A percentile compares a stretch with the other conserved stretches of the same genome.
phyloP scores from a whole-genome alignment of 2,888 invertebrate genomes.

The Drosophila gaucha region DNA sequence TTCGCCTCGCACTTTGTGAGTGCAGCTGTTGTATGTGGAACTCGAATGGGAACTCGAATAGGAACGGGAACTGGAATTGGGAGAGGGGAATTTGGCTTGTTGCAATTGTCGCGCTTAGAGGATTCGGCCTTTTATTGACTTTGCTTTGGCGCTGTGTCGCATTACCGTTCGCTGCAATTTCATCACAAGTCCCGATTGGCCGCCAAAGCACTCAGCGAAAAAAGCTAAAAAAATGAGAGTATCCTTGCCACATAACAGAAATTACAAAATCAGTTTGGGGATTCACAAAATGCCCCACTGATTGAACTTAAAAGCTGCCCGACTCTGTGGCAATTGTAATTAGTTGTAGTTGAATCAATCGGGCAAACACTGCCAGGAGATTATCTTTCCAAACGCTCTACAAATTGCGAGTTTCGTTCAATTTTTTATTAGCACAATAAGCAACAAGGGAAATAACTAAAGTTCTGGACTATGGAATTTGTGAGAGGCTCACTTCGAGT shows the following conservation, averaged over 20 bases:
- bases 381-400: too few relatives aligned
- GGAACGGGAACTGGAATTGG: neutral
- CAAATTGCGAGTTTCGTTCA: neutral
- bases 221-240: too few relatives aligned
- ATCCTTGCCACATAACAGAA: conserved; percentile 4
- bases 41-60: neutral
- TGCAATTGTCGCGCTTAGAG: conserved; percentile 25
- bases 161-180: neutral
- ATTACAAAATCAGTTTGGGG: conserved; percentile 11
- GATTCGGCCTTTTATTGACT: conserved; percentile 31
- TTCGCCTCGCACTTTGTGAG: conserved; percentile 1
- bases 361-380: too few relatives aligned
- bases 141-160: conserved; percentile 5
- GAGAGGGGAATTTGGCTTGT: neutral
- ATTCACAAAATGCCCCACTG: conserved; percentile 6
- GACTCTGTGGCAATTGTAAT: neutral
- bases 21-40: neutral
- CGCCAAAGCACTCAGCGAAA: neutral
- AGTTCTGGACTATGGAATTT: neutral
- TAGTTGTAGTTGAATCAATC: too few relatives aligned
- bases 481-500: neutral
- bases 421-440: conserved; percentile 4
- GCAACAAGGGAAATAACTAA: neutral
- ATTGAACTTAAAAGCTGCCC: neutral
- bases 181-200: conserved; percentile 3